Evolutionary conservation across 2,888 invertebrate genomes (phyloP).

Genomic region (Amphipoea lucens): DNA sequence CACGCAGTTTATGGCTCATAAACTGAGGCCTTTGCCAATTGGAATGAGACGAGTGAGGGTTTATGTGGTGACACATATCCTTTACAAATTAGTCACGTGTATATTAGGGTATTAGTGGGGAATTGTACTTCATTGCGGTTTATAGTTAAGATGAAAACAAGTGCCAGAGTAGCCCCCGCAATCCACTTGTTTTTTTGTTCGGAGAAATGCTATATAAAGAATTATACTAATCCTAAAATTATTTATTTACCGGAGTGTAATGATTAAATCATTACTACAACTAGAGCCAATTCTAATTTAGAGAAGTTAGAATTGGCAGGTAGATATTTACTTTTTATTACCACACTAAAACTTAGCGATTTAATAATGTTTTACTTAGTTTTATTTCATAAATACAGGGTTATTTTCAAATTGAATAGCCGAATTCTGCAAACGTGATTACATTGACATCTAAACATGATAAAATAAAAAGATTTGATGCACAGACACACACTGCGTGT

Average conservation of each 20-base stretch:
- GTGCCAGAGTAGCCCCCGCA: neutral
- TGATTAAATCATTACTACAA: too few species aligned
- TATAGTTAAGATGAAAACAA: neutral
- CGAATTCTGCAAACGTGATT: too few species aligned
- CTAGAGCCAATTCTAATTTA: too few species aligned
- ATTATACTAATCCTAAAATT: neutral
- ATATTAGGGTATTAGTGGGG: neutral
- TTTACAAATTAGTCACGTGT: conserved; percentile 60
- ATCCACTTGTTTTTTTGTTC: neutral
- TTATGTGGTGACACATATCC: conserved; percentile 69
- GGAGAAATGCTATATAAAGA: neutral
- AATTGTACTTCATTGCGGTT: neutral
- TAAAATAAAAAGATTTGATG: too few species aligned
- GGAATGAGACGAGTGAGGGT: conserved; percentile 67
- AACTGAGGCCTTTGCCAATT: conserved; percentile 72
- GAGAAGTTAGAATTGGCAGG: neutral
- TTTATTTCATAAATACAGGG: too few species aligned
- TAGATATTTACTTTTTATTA: neutral
- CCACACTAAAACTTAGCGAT: too few species aligned
- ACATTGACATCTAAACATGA: too few species aligned
- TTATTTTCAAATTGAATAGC: too few species aligned
- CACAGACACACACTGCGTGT: too few species aligned
- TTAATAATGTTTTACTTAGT: too few species aligned
- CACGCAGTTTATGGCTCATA: conserved; percentile 75
- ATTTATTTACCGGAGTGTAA: neutral